Evolutionary conservation across 2,888 invertebrate species (phyloP).

Genomic region (Dasypolia templi): DNA sequence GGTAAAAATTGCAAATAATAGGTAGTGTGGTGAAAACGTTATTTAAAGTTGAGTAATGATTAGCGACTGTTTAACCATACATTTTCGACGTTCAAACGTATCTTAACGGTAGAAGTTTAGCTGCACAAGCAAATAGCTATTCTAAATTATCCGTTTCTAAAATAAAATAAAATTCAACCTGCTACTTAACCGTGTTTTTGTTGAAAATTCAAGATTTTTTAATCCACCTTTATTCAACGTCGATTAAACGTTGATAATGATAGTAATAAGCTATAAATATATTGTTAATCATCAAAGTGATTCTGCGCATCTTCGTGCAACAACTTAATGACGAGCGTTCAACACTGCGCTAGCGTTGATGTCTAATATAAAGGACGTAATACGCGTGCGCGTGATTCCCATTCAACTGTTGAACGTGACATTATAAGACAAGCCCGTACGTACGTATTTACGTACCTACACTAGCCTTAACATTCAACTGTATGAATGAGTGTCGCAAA

Average conservation of each 20-base stretch:
- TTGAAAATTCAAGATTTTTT: neutral
- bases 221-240: neutral
- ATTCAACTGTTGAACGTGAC: constrained; percentile 58
- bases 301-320: constrained; percentile 22
- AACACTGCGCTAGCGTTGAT: constrained; percentile 66
- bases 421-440: constrained; percentile 37
- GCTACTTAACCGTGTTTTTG: constrained; percentile 17
- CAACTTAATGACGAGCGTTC: constrained; percentile 27
- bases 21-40: too few species aligned
- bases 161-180: constrained; percentile 27
- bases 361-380: constrained; percentile 66
- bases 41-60: too few species aligned
- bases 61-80: too few species aligned
- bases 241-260: constrained; percentile 1
- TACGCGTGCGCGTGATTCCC: constrained; percentile 60
- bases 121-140: constrained; percentile 43
- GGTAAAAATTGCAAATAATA: too few species aligned
- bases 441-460: constrained; percentile 22
- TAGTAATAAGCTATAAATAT: constrained; percentile 21
- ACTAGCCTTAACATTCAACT: constrained; percentile 39
- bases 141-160: constrained; percentile 44
- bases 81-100: too few species aligned
- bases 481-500: constrained; percentile 55
- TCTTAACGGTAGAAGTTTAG: constrained; percentile 39
- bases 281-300: constrained; percentile 25